Evolutionary conservation across 2,113 vertebrate species (phyloP).

Genomic region (Peromyscus maniculatus): DNA sequence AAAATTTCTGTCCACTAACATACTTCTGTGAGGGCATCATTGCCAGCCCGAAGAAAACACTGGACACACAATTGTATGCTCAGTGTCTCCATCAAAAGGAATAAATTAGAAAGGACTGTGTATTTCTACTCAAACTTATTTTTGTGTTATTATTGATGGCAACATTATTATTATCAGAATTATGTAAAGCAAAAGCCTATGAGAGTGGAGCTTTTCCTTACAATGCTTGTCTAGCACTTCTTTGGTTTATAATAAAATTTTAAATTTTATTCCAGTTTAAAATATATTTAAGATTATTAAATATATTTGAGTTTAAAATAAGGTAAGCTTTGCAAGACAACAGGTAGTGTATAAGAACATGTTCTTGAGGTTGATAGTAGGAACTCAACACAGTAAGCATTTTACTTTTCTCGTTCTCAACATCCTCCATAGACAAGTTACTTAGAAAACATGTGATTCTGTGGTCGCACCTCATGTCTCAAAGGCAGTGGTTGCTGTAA

Average conservation of each 20-base stretch:
- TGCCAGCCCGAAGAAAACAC: background rate
- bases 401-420: background rate
- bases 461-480: too few species aligned
- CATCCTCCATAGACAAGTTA: conserved; percentile 28
- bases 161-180: background rate
- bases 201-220: background rate
- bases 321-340: background rate
- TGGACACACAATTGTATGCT: rapidly evolving
- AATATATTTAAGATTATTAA: background rate
- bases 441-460: background rate
- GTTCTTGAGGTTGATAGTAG: background rate
- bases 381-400: background rate
- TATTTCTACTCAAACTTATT: background rate
- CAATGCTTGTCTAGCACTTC: background rate
- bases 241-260: background rate
- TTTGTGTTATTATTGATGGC: background rate
- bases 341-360: background rate
- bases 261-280: background rate
- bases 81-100: background rate
- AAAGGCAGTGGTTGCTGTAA: background rate
- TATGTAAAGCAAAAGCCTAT: background rate
- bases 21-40: background rate
- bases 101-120: background rate
- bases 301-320: background rate
- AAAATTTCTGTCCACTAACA: background rate